Evolutionary conservation across 1,140 invertebrate genomes (phyloP).

Genomic region (Euschistus heros): DNA sequence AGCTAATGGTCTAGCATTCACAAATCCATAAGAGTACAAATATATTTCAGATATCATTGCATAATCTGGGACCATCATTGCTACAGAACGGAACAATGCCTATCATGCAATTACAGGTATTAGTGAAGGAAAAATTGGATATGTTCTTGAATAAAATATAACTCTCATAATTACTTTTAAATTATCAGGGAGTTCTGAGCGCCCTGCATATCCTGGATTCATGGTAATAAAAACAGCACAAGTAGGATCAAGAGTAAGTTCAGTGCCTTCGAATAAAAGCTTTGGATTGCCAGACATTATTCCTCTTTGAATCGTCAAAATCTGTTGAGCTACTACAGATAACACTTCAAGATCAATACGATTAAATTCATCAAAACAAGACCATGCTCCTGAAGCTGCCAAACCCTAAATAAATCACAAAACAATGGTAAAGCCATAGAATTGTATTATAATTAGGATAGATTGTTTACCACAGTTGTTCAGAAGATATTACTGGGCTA

Average conservation of each 20-base stretch:
- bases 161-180: constrained; percentile 54
- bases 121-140: no score
- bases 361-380: constrained; percentile 95
- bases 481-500: no score
- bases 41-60: constrained; percentile 89
- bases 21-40: constrained; percentile 87
- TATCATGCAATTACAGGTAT: constrained; percentile 32
- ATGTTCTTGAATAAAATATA: background rate
- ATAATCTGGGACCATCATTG: constrained; percentile 98
- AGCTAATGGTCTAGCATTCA: constrained; percentile 74
- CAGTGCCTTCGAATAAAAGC: constrained; percentile 81
- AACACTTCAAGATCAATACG: constrained; percentile 75
- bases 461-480: no score
- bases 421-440: no score
- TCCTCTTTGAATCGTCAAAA: constrained; percentile 60
- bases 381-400: constrained; percentile 91
- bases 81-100: constrained; percentile 87
- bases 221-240: constrained; percentile 94
- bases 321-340: constrained; percentile 85
- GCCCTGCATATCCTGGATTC: constrained; percentile 88
- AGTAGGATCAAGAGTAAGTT: constrained; percentile 73
- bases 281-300: constrained; percentile 64
- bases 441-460: no score
- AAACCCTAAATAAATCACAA: constrained; percentile 50
- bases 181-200: constrained; percentile 86